A percentile compares a stretch with the other conserved stretches of the same genome.
Conservation (phyloP, 2,797 vertebrate genomes). For the Channa striata region DNA sequence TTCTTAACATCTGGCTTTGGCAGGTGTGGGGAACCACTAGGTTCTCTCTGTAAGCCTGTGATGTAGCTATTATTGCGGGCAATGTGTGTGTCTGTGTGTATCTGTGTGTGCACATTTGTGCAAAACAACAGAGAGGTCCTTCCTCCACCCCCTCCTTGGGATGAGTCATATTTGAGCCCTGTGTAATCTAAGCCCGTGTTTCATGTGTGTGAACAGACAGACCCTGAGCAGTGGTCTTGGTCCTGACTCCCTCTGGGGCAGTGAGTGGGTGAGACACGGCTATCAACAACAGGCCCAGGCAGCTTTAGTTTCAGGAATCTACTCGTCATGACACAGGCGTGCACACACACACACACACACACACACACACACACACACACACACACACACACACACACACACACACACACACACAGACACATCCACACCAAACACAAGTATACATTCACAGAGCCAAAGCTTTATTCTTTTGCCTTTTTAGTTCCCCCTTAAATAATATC, state of each 20-base stretch:
- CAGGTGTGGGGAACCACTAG: conserved; percentile 84
- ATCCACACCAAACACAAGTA: conserved; percentile 30
- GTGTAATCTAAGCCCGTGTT: conserved; percentile 79
- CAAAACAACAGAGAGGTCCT: conserved; percentile 74
- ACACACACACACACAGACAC: conserved; percentile 38
- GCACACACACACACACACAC: conserved; percentile 39
- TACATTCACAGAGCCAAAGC: conserved; percentile 42
- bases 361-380: conserved; percentile 17
- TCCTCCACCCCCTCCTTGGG: conserved; percentile 62
- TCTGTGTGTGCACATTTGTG: conserved; percentile 43
- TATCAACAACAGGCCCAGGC: conserved; percentile 74
- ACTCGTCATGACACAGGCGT: conserved; percentile 59
- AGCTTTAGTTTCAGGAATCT: conserved; percentile 77
- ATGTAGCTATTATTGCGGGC: conserved; percentile 71
- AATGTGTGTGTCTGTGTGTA: conserved; percentile 38
- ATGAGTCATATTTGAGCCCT: conserved; percentile 81
- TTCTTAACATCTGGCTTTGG: conserved; percentile 85
- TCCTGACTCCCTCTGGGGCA: conserved; percentile 74
- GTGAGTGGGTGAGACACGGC: conserved; percentile 78
- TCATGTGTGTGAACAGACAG: conserved; percentile 81
- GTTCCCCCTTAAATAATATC: conserved; percentile 68
- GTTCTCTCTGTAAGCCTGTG: conserved; percentile 74
- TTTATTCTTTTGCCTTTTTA: conserved; percentile 39
- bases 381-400: conserved; percentile 34
- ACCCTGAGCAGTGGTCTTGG: conserved; percentile 75